Evolutionary conservation across 1,140 invertebrate genomes (phyloP).

Genomic region (Helicoverpa zea): DNA sequence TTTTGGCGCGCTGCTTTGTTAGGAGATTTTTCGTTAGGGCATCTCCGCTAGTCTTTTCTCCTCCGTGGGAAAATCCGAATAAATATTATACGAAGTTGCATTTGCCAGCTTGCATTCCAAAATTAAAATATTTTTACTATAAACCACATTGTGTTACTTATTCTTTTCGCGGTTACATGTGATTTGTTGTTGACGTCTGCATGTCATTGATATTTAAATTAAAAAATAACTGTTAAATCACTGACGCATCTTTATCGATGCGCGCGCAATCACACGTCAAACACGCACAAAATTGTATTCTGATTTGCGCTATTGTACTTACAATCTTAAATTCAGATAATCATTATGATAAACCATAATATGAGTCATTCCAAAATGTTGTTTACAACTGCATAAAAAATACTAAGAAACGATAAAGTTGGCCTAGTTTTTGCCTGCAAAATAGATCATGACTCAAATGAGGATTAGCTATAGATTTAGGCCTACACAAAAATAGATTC

Average conservation of each 20-base stretch:
- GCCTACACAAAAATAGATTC: not conserved
- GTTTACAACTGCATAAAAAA: not conserved
- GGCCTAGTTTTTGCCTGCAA: not conserved
- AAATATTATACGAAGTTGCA: not conserved
- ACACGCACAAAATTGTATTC: not conserved
- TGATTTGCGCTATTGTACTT: not conserved
- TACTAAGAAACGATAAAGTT: conserved; percentile 17
- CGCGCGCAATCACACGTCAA: not conserved
- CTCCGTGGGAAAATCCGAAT: too few species aligned
- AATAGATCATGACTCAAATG: conserved; percentile 2
- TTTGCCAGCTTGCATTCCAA: not conserved
- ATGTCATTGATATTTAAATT: conserved; percentile 2
- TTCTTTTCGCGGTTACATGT: not conserved
- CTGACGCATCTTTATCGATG: not conserved
- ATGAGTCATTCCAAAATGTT: not conserved
- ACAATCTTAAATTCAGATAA: not conserved
- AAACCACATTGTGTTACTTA: not conserved
- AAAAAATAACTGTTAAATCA: not conserved
- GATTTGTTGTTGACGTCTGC: not conserved
- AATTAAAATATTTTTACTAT: not conserved
- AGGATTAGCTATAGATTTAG: not conserved
- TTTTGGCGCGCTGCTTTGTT: too few species aligned
- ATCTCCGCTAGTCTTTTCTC: too few species aligned
- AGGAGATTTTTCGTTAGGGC: too few species aligned
- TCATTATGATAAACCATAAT: not conserved